These are phyloP conservation scores for Balanococcus diminutus DNA, from an alignment of 2,888 invertebrate genomes.

Conservation along the genomic window DNA sequence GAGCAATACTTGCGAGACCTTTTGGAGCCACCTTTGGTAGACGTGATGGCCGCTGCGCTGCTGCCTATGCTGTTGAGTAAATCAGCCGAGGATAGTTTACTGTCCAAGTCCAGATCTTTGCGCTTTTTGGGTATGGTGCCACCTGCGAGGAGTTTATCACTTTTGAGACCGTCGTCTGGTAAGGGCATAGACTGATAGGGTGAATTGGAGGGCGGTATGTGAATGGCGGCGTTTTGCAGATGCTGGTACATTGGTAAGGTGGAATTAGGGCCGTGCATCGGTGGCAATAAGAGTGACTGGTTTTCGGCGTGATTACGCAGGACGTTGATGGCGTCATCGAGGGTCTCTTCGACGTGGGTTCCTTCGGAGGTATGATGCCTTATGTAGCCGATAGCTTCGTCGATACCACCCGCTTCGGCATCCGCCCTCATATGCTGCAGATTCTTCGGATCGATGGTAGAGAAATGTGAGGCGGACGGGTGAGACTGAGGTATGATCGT, in stretches of 20 bases:
- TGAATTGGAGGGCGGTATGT: not conserved
- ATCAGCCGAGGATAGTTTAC: not conserved
- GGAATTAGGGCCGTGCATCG: slow-evolving; percentile 53
- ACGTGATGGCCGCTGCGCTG: not conserved
- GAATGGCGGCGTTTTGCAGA: slow-evolving; percentile 57
- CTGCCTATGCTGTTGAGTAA: slow-evolving; percentile 8
- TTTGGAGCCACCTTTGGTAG: slow-evolving; percentile 38
- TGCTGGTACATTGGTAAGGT: slow-evolving; percentile 57
- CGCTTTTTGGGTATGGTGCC: not conserved
- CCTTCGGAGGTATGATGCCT: slow-evolving; percentile 53
- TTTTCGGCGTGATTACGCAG: slow-evolving; percentile 93
- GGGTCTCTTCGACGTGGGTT: slow-evolving; percentile 84
- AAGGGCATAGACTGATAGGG: slow-evolving; percentile 25
- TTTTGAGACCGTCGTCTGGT: slow-evolving; percentile 5
- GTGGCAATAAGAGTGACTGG: slow-evolving; percentile 58
- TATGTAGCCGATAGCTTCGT: slow-evolving; percentile 48
- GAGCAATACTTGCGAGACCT: slow-evolving; percentile 64
- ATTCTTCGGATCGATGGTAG: slow-evolving; percentile 22
- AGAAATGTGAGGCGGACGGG: slow-evolving; percentile 50
- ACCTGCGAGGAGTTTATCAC: not conserved
- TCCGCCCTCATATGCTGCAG: slow-evolving; percentile 5
- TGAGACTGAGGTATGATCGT: slow-evolving; percentile 50
- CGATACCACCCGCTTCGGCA: slow-evolving; percentile 24
- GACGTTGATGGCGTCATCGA: slow-evolving; percentile 95
- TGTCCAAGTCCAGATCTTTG: slow-evolving; percentile 26